Evolutionary conservation across 2,797 vertebrate species (phyloP).

Genomic region (Fringilla coelebs): DNA sequence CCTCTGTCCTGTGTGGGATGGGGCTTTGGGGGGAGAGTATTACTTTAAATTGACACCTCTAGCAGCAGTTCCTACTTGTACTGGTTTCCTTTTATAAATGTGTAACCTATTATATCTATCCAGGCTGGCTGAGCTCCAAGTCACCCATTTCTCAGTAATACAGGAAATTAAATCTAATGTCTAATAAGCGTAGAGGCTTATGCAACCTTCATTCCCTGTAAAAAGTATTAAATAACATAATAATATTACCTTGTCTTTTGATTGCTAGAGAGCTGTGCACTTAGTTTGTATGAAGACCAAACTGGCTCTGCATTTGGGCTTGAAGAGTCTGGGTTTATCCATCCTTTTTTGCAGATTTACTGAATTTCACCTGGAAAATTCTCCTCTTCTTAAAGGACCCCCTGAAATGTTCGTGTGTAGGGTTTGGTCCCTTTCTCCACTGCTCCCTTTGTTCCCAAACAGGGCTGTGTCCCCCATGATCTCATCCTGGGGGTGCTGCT

Average conservation of each 20-base stretch:
- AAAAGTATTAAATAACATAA: neutral
- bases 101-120: neutral
- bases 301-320: neutral
- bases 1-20: neutral
- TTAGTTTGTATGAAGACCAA: neutral
- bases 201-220: neutral
- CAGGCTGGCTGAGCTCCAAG: conserved; percentile 18
- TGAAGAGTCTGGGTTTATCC: neutral
- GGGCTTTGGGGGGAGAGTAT: neutral
- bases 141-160: conserved; percentile 19
- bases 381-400: neutral
- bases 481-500: neutral
- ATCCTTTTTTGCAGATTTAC: neutral
- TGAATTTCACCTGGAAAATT: neutral
- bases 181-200: neutral
- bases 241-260: neutral
- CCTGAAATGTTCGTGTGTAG: neutral
- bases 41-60: neutral
- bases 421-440: neutral
- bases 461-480: neutral
- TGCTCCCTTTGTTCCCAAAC: neutral
- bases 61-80: neutral
- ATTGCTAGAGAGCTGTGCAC: neutral
- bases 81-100: conserved; percentile 6
- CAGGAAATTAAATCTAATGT: conserved; percentile 23